These are phyloP conservation scores for Oligia latruncula DNA, from an alignment of 2,888 invertebrate genomes.

Conservation along the genomic window DNA sequence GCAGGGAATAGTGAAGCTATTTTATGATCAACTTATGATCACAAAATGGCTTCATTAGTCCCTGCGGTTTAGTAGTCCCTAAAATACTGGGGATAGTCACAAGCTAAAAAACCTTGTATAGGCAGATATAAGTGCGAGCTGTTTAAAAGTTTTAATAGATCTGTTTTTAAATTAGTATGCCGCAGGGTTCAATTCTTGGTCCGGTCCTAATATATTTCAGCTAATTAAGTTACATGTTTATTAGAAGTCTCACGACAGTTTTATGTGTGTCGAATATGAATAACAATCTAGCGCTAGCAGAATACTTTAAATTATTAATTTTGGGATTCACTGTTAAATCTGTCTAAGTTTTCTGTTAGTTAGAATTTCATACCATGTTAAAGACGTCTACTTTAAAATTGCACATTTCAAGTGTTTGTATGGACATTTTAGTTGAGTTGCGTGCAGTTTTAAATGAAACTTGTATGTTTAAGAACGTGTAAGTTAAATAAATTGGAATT, in stretches of 20 bases:
- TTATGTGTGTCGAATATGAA: background rate
- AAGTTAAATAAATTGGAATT: background rate
- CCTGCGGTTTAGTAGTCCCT: background rate
- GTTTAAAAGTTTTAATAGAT: background rate
- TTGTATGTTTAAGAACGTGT: background rate
- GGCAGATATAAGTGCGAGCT: background rate
- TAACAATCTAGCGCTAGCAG: too few species aligned
- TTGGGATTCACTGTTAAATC: too few species aligned
- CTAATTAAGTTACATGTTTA: background rate
- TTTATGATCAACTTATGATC: slow-evolving; percentile 4
- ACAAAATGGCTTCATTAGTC: background rate
- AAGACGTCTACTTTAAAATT: background rate
- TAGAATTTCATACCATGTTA: background rate
- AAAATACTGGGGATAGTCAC: background rate
- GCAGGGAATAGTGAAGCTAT: background rate
- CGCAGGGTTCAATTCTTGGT: slow-evolving; percentile 15
- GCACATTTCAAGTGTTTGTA: background rate
- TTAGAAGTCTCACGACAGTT: background rate
- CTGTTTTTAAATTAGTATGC: slow-evolving; percentile 2
- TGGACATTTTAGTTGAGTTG: background rate
- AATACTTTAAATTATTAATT: too few species aligned
- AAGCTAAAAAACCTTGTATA: background rate
- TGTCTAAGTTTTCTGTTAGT: too few species aligned
- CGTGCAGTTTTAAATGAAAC: background rate
- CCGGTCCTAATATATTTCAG: background rate